Conservation (phyloP, 2,888 invertebrate genomes). For the Cantharis nigra region DNA sequence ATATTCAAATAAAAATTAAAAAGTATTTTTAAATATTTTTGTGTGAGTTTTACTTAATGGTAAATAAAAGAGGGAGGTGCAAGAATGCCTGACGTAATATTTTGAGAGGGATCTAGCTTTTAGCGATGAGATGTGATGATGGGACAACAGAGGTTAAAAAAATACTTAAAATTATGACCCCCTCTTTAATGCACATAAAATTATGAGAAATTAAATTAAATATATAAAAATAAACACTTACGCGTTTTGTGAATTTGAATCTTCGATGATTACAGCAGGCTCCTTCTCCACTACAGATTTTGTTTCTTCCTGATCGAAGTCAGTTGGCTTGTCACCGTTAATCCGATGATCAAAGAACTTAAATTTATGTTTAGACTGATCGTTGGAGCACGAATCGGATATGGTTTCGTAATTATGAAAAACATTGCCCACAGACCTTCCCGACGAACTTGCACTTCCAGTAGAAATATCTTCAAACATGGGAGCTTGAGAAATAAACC, state of each 20-base stretch:
- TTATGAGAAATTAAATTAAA: background rate
- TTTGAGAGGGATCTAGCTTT: no score
- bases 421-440: slow-evolving; percentile 4
- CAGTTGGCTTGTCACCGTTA: background rate
- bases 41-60: no score
- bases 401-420: background rate
- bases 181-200: background rate
- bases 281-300: background rate
- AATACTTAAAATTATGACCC: no score
- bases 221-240: background rate
- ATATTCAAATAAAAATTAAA: no score
- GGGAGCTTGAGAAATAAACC: slow-evolving; percentile 22
- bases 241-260: background rate
- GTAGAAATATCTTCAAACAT: slow-evolving; percentile 39
- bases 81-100: no score
- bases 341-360: background rate
- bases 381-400: background rate
- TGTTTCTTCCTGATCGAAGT: background rate
- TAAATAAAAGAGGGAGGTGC: no score
- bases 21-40: no score
- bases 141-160: no score
- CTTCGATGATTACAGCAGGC: background rate
- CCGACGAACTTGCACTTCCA: slow-evolving; percentile 21
- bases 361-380: background rate
- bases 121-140: no score